Percentiles rank a stretch among this genome's conserved stretches.
Conservation (phyloP, 2,113 vertebrate genomes). For the Ammospiza nelsoni region DNA sequence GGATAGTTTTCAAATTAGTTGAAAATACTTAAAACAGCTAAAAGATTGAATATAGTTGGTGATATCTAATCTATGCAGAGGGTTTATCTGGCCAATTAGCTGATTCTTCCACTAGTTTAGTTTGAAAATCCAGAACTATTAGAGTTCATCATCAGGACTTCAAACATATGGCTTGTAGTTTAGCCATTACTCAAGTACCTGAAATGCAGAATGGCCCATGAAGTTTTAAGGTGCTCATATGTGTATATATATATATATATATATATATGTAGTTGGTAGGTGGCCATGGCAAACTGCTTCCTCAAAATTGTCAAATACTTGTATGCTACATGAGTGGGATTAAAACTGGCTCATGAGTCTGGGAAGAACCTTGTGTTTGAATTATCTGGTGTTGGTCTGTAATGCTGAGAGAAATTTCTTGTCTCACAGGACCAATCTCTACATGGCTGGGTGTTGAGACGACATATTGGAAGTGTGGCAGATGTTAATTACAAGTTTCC, state of each 20-base stretch:
- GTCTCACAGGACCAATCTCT: constrained; percentile 79
- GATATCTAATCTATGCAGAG: background rate
- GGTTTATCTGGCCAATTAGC: background rate
- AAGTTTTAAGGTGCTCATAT: background rate
- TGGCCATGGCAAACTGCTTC: background rate
- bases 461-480: constrained; percentile 46
- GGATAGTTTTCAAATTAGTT: background rate
- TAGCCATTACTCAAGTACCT: background rate
- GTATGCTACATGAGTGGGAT: background rate
- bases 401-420: background rate
- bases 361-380: background rate
- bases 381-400: background rate
- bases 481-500: constrained; percentile 81
- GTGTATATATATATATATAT: background rate
- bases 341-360: background rate
- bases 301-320: background rate
- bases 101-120: background rate
- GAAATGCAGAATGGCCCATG: background rate
- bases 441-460: constrained; percentile 79
- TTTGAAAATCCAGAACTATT: background rate
- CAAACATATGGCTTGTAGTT: background rate
- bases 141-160: background rate
- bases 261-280: background rate
- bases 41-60: background rate
- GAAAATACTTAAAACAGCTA: background rate